Evolutionary conservation across 2,797 vertebrate genomes (phyloP).

Genomic region (Trematomus bernacchii): DNA sequence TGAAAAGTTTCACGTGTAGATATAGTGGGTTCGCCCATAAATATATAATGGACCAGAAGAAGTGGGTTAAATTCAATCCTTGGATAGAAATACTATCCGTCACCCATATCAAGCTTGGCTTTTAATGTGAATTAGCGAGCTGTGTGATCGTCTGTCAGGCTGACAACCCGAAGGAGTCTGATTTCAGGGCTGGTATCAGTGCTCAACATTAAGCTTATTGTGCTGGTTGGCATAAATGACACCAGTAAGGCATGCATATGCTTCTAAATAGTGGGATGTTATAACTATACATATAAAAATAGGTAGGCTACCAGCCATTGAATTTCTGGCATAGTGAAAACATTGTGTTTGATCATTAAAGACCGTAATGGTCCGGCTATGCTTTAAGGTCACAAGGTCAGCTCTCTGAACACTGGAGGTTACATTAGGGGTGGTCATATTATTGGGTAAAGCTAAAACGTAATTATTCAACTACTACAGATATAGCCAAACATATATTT

Average conservation of each 20-base stretch:
- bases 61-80: slow-evolving; percentile 9
- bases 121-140: slow-evolving; percentile 38
- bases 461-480: background rate
- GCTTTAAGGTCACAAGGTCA: slow-evolving; percentile 21
- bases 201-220: slow-evolving; percentile 19
- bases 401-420: background rate
- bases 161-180: slow-evolving; percentile 14
- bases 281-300: background rate
- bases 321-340: background rate
- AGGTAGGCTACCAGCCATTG: background rate
- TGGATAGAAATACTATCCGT: slow-evolving; percentile 27
- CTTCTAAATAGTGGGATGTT: background rate
- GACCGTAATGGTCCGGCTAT: background rate
- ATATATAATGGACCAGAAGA: background rate
- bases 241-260: slow-evolving; percentile 8
- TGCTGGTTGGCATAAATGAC: background rate
- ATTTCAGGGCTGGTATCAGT: slow-evolving; percentile 35
- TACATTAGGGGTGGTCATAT: background rate
- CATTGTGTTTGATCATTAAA: background rate
- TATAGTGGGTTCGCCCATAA: background rate
- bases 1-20: background rate
- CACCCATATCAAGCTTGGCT: slow-evolving; percentile 14
- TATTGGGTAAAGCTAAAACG: background rate
- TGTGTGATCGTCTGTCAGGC: slow-evolving; percentile 28
- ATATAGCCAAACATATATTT: background rate